Percentiles rank a stretch among this genome's conserved stretches.
These are phyloP conservation scores for Saturnia pavonia DNA, from an alignment of 2,888 invertebrate species.

Conservation along the genomic window DNA sequence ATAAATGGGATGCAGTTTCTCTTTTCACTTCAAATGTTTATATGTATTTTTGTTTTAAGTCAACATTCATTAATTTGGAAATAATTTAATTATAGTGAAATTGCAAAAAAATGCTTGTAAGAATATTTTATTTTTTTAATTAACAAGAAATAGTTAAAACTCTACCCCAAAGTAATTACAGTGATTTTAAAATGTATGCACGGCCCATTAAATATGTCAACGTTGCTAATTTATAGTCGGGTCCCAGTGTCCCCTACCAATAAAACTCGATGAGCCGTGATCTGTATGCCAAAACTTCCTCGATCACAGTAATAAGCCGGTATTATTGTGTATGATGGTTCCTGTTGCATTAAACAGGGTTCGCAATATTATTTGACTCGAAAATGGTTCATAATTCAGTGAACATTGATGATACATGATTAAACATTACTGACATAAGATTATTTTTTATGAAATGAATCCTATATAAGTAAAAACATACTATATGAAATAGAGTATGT, in stretches of 20 bases:
- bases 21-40: background rate
- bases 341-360: conserved; percentile 46
- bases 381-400: background rate
- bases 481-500: background rate
- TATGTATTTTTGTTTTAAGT: background rate
- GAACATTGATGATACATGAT: background rate
- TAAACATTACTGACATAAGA: background rate
- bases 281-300: conserved; percentile 73
- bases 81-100: background rate
- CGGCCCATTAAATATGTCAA: conserved; percentile 74
- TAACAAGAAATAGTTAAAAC: background rate
- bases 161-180: conserved; percentile 7
- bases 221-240: conserved; percentile 63
- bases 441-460: background rate
- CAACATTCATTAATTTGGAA: background rate
- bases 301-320: conserved; percentile 65
- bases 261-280: conserved; percentile 78
- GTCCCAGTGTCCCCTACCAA: conserved; percentile 59
- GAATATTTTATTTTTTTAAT: background rate
- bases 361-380: conserved; percentile 26
- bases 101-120: background rate
- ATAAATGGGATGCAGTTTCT: too few relatives aligned
- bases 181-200: conserved; percentile 65
- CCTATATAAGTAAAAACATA: background rate
- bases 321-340: conserved; percentile 50